Percentiles rank a stretch among this genome's conserved stretches.
Conservation (phyloP, 2,797 vertebrate genomes). For the Alfaro cultratus region DNA sequence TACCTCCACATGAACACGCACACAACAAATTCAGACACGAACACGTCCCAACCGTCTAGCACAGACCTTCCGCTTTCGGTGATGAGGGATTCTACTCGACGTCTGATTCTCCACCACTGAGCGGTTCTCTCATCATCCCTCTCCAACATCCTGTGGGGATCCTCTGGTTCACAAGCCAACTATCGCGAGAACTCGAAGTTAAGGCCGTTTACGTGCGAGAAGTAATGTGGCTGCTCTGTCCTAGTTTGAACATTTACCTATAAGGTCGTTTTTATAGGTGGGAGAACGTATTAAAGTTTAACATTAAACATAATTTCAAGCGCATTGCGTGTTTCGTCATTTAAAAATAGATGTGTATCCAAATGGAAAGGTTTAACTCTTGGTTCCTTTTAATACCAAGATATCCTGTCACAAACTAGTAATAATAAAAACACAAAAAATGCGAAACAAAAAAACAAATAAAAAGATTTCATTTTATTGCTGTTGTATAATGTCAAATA, state of each 20-base stretch:
- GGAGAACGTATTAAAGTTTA: not conserved
- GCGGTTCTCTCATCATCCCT: slow-evolving; percentile 61
- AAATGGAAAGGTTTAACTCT: not conserved
- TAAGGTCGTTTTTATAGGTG: not conserved
- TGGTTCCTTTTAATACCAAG: not conserved
- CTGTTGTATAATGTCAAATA: not conserved
- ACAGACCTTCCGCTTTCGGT: slow-evolving; percentile 24
- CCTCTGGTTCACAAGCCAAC: slow-evolving; percentile 50
- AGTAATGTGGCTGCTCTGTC: not conserved
- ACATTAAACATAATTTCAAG: not conserved
- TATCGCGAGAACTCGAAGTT: slow-evolving; percentile 77
- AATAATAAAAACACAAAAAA: not conserved
- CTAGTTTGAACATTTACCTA: not conserved
- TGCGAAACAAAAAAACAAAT: not conserved
- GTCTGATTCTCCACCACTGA: slow-evolving; percentile 40
- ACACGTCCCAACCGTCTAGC: slow-evolving; percentile 30
- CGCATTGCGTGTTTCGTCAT: no score
- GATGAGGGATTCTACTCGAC: slow-evolving; percentile 35
- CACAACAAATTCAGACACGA: not conserved
- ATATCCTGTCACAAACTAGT: not conserved
- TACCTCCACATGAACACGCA: not conserved
- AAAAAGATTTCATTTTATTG: not conserved
- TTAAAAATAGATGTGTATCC: not conserved
- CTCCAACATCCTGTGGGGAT: slow-evolving; percentile 54
- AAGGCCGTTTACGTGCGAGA: slow-evolving; percentile 2